Base-by-base conservation (phyloP, 92 coral and sea anemone genomes). In the Muricea muricata region DNA sequence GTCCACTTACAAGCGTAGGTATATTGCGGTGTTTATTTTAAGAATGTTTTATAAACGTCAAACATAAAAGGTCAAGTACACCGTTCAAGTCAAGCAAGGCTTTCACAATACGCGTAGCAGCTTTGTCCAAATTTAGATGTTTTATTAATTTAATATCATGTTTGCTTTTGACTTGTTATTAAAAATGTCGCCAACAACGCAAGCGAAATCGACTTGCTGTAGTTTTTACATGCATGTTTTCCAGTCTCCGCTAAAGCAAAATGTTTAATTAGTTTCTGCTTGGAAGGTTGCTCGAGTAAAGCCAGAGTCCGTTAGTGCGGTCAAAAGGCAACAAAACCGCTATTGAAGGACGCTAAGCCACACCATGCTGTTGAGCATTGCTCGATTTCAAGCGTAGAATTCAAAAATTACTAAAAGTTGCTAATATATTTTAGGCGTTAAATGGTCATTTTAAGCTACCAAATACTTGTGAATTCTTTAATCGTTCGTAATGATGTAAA, bases 241-340 rank as follows among this genome's bases (percentile, higher is more conserved):
- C 18, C 11, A 28, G n/a, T n/a, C n/a, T n/a, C 1, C 20, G 39
- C n/a, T 52, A 0, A 63, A 30, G 37, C n/a, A 63, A 63, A 32
- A 63, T n/a, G 1, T n/a, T 63, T 28, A 32, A 13, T 4, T 11
- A 1, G 23, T 30, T 11, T 30, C 23, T 24, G 70, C 30, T 63
- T 25, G 12, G 30, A 63, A 63, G 17, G 37, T 63, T 63, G 20
- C 1, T 25, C 26, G 60, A 52, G 26, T 4, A 4, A 52, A 25
- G 18, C 8, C 15, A 52, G 26, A 25, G 18, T 6, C 15, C 3
- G 23, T 18, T 52, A 52, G 5, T 3, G 60, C 23, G 60, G 23
- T 52, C 60, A 52, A 18, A 52, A 52, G 60, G 60, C 60, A 52
- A 52, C 60, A 52, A 17, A 52, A 52, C 60, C 60, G 60, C 60